Base-by-base conservation (phyloP, 2,888 invertebrate genomes). In the Rhogogaster chlorosoma region DNA sequence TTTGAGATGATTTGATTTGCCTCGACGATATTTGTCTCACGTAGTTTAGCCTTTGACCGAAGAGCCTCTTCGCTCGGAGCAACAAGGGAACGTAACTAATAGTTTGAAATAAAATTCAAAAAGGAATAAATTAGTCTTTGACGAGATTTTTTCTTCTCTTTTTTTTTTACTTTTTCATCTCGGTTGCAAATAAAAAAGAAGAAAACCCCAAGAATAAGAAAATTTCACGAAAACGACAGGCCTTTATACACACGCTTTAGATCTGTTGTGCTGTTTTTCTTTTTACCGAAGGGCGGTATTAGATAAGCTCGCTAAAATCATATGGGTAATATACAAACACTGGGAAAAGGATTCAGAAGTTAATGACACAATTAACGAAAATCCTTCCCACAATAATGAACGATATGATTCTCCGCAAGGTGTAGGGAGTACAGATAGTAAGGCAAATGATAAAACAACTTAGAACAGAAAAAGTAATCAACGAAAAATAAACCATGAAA, bases 61-160 rank as follows among this genome's bases (percentile, higher is more conserved):
- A 85, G 80, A 86, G 87, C 77, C n/a, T 88, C 88, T 85, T 90
- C 90, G 85, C 85, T 88, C 29, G 90, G 89, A 77, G 89, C 85
- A 83, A 91, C 87, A 85, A 92, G 88, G 57, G 86, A 86, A 87
- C 85, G 90, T 86, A 92, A 89, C 92, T 92, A 87, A 90, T 87
- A 84, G 26, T 87, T 85, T 78, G 77, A 84, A 86, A 88, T 86
- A 87, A 88, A 86, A 80, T 36, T 80, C 18, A 10, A 57, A 38
- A 49, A 53, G 2, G 49, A 49, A 77, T 77, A 22, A 53, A 49
- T 77, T 49, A 49, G 29, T 77, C 49, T 18, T n/a, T 53, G 15
- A 26, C 45, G 45, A 49, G 18, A 49, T 26, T 75, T 29, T 38
- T 64, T n/a, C 9, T 57, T 82, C 2, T 45, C 4, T 45, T 15